Base-by-base conservation (phyloP, 2,888 invertebrate species). In the Aphidoletes aphidimyza region DNA sequence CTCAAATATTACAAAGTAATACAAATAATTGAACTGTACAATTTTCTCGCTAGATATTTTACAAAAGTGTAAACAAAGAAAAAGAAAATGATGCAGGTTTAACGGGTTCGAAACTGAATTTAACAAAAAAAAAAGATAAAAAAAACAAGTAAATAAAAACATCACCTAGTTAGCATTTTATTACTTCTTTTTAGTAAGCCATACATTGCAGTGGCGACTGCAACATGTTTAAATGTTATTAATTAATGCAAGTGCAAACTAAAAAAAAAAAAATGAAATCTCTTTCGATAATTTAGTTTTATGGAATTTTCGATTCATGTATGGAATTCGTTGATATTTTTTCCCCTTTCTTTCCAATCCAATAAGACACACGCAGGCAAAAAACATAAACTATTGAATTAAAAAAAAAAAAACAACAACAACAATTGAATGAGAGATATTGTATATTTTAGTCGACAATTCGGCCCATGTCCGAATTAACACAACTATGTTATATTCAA, bases 131-230 rank as follows among this genome's bases (percentile, higher is more conserved):
- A 6, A 54, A 54, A 54, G 1, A 26, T n/a, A n/a, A n/a, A n/a
- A n/a, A n/a, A n/a, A n/a, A n/a, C n/a, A n/a, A n/a, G n/a, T n/a
- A n/a, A n/a, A n/a, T n/a, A 54, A 54, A 26, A 54, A 54, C 54
- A 54, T 69, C 69, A 69, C 69, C 69, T 69, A 69, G 69, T 69
- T 69, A 69, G 69, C 34, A 69, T 69, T 69, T 69, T 69, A 69
- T 69, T 69, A 69, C 69, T 69, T 69, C 69, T 30, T 69, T 69
- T 69, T 14, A 34, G 69, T 69, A 30, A 2, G 69, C 34, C 69
- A 54, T 54, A 26, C 34, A 30, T 30, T 69, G n/a, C 30, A 2
- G 14, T n/a, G 69, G 69, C 54, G 22, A 26, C 8, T 3, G 22
- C n/a, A 54, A 54, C n/a, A n/a, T 3, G 54, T 22, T 54, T 54